phyloP scores from a whole-genome alignment of 2,888 invertebrate genomes.

The Dendrolimus houi region DNA sequence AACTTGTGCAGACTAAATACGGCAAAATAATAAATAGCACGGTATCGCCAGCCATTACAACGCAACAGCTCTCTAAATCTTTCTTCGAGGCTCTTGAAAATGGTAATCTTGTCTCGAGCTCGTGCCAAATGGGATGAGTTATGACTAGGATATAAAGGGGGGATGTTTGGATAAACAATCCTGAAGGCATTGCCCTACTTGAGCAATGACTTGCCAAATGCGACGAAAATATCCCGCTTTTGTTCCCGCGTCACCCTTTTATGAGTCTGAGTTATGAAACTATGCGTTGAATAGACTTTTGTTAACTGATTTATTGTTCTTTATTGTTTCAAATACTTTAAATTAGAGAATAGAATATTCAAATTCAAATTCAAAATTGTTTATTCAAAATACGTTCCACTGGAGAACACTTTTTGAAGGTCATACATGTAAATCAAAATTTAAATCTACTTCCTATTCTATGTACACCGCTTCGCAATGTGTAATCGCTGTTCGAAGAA shows the following conservation, averaged over 20 bases:
- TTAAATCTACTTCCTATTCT: too few species aligned
- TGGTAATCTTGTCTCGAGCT: neutral
- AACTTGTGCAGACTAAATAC: too few species aligned
- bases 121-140: neutral
- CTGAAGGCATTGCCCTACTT: neutral
- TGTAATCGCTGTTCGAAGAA: too few species aligned
- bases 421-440: too few species aligned
- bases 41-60: too few species aligned
- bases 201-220: neutral
- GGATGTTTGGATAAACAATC: neutral
- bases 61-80: neutral
- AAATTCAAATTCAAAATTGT: too few species aligned
- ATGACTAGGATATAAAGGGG: neutral
- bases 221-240: neutral
- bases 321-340: neutral
- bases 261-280: neutral
- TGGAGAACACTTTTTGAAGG: too few species aligned
- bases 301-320: neutral
- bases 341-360: too few species aligned
- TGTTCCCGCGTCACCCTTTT: neutral
- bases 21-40: too few species aligned
- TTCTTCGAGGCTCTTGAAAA: neutral
- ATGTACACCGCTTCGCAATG: too few species aligned
- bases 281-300: neutral
- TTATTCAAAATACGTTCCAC: too few species aligned